These are phyloP conservation scores for Anoplolepis gracilipes DNA, from an alignment of 1,140 invertebrate genomes.

Conservation along the genomic window DNA sequence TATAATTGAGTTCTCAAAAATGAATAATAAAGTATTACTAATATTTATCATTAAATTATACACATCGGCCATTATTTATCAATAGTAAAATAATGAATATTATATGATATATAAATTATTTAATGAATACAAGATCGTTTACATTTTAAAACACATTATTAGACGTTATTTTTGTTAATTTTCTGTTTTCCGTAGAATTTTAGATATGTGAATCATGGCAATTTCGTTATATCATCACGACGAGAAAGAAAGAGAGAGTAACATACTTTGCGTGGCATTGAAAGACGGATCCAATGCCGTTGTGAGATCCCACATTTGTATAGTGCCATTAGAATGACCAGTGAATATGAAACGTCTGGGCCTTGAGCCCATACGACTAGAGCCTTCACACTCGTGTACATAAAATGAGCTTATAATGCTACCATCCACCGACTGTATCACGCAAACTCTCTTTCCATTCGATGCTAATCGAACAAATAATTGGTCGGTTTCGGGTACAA, in stretches of 20 bases:
- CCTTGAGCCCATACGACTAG: slow-evolving; percentile 95
- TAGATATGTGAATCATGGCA: neutral
- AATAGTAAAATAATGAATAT: neutral
- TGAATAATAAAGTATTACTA: slow-evolving; percentile 4
- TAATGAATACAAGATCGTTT: neutral
- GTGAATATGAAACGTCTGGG: slow-evolving; percentile 97
- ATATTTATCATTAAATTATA: slow-evolving; percentile 34
- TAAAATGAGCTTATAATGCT: slow-evolving; percentile 98
- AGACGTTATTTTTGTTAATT: neutral
- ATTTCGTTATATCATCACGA: slow-evolving; percentile 23
- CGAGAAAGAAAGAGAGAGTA: slow-evolving; percentile 25
- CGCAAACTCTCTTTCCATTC: slow-evolving; percentile 98
- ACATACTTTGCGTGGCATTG: slow-evolving; percentile 88
- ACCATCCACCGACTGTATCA: slow-evolving; percentile 97
- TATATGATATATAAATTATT: neutral
- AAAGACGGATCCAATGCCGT: slow-evolving; percentile 95
- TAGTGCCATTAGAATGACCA: slow-evolving; percentile 96
- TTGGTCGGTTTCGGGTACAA: slow-evolving; percentile 98
- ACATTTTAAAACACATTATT: neutral
- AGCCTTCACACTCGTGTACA: slow-evolving; percentile 98
- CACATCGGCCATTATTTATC: neutral
- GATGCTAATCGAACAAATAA: slow-evolving; percentile 97
- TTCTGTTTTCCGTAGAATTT: neutral
- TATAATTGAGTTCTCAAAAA: neutral
- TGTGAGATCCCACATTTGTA: slow-evolving; percentile 99